These are phyloP conservation scores for Leptinotarsa texana DNA, from an alignment of 1,140 invertebrate species.

Conservation along the genomic window DNA sequence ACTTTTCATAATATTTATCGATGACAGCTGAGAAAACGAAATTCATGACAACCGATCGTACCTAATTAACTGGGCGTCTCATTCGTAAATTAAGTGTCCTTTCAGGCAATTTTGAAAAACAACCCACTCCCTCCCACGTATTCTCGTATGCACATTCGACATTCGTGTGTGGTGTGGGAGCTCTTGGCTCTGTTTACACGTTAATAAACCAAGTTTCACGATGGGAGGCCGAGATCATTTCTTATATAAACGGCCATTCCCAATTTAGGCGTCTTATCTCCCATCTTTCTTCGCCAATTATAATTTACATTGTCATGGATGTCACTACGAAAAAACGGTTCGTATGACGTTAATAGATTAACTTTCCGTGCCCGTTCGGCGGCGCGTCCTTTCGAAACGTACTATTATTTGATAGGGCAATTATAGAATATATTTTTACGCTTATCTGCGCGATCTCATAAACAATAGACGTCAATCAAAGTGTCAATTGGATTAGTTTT, in stretches of 20 bases:
- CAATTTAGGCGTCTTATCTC: constrained; percentile 15
- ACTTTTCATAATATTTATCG: too few species aligned
- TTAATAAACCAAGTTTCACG: constrained; percentile 10
- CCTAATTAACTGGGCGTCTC: background rate
- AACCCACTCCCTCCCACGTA: background rate
- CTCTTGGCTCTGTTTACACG: constrained; percentile 1
- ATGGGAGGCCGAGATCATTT: constrained; percentile 10
- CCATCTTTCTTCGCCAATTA: constrained; percentile 2
- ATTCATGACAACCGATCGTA: background rate
- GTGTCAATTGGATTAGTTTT: background rate
- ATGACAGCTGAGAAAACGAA: too few species aligned
- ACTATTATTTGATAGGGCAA: background rate
- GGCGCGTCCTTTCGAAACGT: background rate
- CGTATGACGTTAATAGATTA: constrained; percentile 1
- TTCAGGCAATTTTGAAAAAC: constrained; percentile 3
- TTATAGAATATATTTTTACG: background rate
- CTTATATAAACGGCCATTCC: constrained; percentile 8
- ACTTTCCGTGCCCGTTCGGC: background rate
- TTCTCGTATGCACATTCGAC: background rate
- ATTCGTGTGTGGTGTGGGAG: constrained; percentile 1
- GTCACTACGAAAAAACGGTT: background rate
- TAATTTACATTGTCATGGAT: constrained; percentile 3
- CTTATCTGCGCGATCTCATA: background rate
- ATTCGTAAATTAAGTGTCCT: background rate
- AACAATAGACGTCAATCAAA: background rate